A percentile compares a stretch with the other conserved stretches of the same genome.
Conservation (phyloP, 2,797 vertebrate genomes). For the Micromesistius poutassou region DNA sequence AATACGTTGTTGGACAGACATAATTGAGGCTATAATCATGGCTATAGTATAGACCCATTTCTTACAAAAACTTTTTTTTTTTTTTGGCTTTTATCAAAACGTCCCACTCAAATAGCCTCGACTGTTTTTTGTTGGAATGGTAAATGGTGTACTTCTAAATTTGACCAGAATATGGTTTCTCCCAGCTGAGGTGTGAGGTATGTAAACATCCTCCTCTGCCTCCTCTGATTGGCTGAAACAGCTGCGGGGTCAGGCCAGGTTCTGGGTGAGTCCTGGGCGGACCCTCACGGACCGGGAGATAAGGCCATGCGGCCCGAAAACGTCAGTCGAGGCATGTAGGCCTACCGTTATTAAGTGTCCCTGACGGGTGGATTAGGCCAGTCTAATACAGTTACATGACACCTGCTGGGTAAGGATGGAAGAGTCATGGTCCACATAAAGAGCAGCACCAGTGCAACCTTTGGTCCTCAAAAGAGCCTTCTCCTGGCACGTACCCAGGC, state of each 20-base stretch:
- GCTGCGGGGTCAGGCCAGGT: slow-evolving; percentile 63
- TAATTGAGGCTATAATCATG: too few species aligned
- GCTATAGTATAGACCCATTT: neutral
- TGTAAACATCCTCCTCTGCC: neutral
- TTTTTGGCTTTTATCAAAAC: neutral
- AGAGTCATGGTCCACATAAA: slow-evolving; percentile 31
- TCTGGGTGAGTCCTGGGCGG: slow-evolving; percentile 58
- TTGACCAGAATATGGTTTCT: neutral
- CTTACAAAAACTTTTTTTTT: neutral
- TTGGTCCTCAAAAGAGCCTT: neutral
- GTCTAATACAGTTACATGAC: slow-evolving; percentile 64
- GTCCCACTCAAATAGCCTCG: neutral
- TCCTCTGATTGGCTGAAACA: slow-evolving; percentile 61
- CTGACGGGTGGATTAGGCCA: slow-evolving; percentile 49
- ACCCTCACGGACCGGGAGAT: slow-evolving; percentile 43
- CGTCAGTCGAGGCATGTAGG: slow-evolving; percentile 41
- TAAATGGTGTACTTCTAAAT: neutral
- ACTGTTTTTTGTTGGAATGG: neutral
- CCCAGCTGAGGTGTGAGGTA: neutral
- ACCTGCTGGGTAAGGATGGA: slow-evolving; percentile 49
- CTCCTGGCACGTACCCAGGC: neutral
- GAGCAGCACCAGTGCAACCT: slow-evolving; percentile 39
- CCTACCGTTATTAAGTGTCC: slow-evolving; percentile 52
- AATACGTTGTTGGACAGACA: neutral
- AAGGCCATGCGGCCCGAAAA: slow-evolving; percentile 46